Percentiles rank a stretch among this genome's conserved stretches.
Evolutionary conservation across 1,140 invertebrate species (phyloP).

Genomic region (Halictus rubicundus): DNA sequence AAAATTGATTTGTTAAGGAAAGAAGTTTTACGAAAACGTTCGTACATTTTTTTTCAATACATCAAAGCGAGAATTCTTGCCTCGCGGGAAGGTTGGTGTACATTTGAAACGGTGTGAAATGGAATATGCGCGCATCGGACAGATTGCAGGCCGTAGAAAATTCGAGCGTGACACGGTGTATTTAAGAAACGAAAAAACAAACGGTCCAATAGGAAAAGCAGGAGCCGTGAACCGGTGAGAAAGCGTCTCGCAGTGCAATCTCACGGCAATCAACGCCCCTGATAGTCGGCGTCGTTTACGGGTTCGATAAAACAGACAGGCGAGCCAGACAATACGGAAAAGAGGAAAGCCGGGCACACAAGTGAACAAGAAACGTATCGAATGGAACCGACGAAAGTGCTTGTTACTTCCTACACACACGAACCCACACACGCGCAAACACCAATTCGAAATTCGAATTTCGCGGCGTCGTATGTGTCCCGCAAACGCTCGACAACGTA

Average conservation of each 20-base stretch:
- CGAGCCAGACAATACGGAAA: background rate
- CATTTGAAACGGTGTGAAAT: too few relatives aligned
- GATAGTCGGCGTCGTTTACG: slow-evolving; percentile 31
- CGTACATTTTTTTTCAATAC: too few relatives aligned
- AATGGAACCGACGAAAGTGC: slow-evolving; percentile 49
- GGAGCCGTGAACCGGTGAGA: background rate
- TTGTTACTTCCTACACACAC: background rate
- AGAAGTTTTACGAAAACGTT: too few relatives aligned
- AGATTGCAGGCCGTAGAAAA: too few relatives aligned
- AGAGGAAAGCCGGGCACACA: background rate
- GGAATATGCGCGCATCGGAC: too few relatives aligned
- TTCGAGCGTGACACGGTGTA: background rate
- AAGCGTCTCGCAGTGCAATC: background rate
- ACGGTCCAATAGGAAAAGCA: background rate
- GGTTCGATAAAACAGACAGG: background rate
- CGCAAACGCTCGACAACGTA: too few relatives aligned
- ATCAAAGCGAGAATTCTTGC: too few relatives aligned
- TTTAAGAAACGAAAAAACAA: background rate
- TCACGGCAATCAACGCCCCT: slow-evolving; percentile 13
- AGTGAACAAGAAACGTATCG: slow-evolving; percentile 10
- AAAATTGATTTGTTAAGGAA: too few relatives aligned
- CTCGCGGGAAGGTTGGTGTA: too few relatives aligned
- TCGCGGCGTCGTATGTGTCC: too few relatives aligned
- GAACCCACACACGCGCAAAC: too few relatives aligned
- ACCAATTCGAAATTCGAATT: too few relatives aligned